phyloP scores from a whole-genome alignment of 2,113 vertebrate genomes.

The Eudorcas thomsonii region DNA sequence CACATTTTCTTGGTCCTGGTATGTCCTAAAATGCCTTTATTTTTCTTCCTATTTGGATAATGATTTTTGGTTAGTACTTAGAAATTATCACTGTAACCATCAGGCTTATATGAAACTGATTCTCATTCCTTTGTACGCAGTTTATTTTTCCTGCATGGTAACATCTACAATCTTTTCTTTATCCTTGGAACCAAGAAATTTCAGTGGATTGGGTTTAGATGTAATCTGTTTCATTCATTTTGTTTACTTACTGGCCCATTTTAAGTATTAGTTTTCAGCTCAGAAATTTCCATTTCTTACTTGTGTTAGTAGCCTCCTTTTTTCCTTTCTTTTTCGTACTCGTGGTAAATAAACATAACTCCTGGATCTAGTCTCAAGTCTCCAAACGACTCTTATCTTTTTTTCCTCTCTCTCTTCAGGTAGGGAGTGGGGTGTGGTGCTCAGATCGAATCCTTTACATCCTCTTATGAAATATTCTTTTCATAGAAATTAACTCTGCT shows the following conservation, averaged over 20 bases:
- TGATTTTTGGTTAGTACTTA: not conserved
- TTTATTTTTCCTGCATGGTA: not conserved
- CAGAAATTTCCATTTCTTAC: not conserved
- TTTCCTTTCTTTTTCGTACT: not conserved
- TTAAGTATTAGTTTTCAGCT: not conserved
- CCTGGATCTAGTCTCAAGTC: not conserved
- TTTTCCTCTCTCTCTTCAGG: not conserved
- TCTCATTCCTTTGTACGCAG: not conserved
- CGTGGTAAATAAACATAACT: not conserved
- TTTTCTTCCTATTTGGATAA: not conserved
- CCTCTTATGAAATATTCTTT: not conserved
- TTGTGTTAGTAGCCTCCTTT: not conserved
- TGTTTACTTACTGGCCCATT: not conserved
- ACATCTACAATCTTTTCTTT: not conserved
- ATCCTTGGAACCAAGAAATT: not conserved
- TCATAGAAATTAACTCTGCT: not conserved
- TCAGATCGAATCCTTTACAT: not conserved
- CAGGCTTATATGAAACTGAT: not conserved
- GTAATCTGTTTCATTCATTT: not conserved
- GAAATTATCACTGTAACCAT: not conserved
- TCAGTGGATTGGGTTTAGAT: not conserved
- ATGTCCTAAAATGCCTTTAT: conserved; percentile 5
- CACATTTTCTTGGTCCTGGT: not conserved
- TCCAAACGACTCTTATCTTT: not conserved
- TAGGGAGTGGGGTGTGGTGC: not conserved